Conservation (phyloP, 2,113 vertebrate species). For the Chaetura pelagica region DNA sequence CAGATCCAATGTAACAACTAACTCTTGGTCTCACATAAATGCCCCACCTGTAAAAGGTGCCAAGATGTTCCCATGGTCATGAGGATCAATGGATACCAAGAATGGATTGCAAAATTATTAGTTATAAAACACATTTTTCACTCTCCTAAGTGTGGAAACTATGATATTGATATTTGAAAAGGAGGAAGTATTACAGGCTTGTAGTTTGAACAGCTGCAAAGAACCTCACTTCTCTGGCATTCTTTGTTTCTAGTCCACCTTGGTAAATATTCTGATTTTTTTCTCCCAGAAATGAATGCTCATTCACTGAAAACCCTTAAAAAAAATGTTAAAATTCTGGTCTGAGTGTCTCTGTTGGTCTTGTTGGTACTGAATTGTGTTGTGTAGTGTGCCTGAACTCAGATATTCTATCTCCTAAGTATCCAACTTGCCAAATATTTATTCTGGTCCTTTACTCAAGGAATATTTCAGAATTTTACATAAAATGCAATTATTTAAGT, state of each 20-base stretch:
- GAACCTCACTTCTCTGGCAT: neutral
- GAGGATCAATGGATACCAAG: conserved; percentile 22
- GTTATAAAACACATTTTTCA: neutral
- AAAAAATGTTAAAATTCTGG: neutral
- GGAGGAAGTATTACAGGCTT: neutral
- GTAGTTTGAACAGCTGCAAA: neutral
- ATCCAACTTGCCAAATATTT: neutral
- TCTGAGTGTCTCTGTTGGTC: neutral
- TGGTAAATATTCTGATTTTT: neutral
- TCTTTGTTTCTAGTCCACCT: neutral
- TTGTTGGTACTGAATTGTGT: neutral
- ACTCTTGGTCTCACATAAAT: neutral
- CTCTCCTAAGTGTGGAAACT: neutral
- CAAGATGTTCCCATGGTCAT: conserved; percentile 35
- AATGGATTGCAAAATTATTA: conserved; percentile 60
- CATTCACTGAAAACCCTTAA: neutral
- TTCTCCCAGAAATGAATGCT: neutral
- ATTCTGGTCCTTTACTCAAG: neutral
- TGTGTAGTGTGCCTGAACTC: neutral
- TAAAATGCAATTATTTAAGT: neutral
- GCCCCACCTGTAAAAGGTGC: neutral
- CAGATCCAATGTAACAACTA: neutral
- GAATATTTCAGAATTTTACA: neutral
- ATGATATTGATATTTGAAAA: neutral
- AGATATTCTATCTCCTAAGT: neutral